A percentile compares a stretch with the other conserved stretches of the same genome.
phyloP scores from a whole-genome alignment of 2,113 vertebrate genomes.

The Callocephalon fimbriatum region DNA sequence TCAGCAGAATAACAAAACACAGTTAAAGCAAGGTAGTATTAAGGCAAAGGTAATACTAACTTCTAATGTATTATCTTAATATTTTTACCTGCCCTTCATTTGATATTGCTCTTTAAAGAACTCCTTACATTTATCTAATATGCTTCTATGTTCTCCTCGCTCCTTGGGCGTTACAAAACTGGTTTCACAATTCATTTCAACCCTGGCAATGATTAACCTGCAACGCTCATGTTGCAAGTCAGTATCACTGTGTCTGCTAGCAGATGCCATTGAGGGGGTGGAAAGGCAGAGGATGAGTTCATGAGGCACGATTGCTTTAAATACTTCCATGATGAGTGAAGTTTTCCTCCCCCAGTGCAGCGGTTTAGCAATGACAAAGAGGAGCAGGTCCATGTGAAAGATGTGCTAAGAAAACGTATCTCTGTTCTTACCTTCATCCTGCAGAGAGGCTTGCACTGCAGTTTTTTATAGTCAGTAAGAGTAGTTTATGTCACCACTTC shows the following conservation, averaged over 20 bases:
- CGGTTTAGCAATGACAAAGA: not conserved
- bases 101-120: not conserved
- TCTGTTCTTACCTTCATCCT: not conserved
- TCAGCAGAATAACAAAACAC: not conserved
- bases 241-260: not conserved
- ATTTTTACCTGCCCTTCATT: not conserved
- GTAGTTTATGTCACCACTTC: not conserved
- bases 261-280: not conserved
- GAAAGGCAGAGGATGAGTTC: not conserved
- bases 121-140: not conserved
- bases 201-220: conserved; percentile 2
- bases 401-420: not conserved
- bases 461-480: not conserved
- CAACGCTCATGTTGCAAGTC: not conserved
- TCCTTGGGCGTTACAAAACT: not conserved
- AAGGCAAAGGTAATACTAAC: not conserved
- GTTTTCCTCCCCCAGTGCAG: not conserved
- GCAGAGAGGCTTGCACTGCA: not conserved
- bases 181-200: not conserved
- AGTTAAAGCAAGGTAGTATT: not conserved
- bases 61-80: not conserved
- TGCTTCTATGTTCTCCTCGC: not conserved
- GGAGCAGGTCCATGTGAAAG: not conserved
- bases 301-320: not conserved
- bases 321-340: not conserved